These are phyloP conservation scores for Sylvia borin DNA, from an alignment of 2,797 vertebrate genomes.

Conservation along the genomic window DNA sequence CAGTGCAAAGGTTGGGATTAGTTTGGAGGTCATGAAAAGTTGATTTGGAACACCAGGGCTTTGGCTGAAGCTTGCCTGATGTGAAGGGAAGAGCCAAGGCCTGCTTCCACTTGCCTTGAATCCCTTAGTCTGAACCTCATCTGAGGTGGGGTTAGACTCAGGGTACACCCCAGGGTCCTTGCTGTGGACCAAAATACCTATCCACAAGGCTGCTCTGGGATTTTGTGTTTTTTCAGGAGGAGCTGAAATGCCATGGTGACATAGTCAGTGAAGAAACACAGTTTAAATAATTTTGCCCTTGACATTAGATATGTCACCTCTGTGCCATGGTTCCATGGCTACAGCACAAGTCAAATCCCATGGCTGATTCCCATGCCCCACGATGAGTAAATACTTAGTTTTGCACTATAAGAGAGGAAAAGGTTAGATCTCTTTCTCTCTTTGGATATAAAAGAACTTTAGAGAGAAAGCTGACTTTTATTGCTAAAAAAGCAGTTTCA, in stretches of 20 bases:
- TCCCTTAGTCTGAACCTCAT: neutral
- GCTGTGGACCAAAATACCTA: neutral
- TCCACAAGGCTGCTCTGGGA: neutral
- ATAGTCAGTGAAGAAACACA: neutral
- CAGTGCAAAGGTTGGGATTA: constrained; percentile 20
- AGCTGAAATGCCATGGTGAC: neutral
- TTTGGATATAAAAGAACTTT: neutral
- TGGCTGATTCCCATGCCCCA: neutral
- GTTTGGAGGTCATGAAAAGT: constrained; percentile 19
- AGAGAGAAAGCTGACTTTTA: neutral
- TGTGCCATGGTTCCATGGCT: neutral
- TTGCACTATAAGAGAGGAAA: neutral
- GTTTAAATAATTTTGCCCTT: neutral
- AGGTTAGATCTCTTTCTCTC: neutral
- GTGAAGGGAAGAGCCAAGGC: neutral
- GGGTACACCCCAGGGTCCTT: neutral
- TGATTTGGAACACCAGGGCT: neutral
- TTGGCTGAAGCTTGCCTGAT: neutral
- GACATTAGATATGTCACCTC: neutral
- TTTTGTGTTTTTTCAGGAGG: neutral
- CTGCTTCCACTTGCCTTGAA: neutral
- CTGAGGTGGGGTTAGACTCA: neutral
- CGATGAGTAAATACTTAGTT: neutral
- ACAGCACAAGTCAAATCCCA: neutral
- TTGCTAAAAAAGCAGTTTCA: neutral